Percentiles rank a stretch among this genome's conserved stretches.
These are phyloP conservation scores for Rhagonycha lutea DNA, from an alignment of 2,888 invertebrate genomes.

Conservation along the genomic window DNA sequence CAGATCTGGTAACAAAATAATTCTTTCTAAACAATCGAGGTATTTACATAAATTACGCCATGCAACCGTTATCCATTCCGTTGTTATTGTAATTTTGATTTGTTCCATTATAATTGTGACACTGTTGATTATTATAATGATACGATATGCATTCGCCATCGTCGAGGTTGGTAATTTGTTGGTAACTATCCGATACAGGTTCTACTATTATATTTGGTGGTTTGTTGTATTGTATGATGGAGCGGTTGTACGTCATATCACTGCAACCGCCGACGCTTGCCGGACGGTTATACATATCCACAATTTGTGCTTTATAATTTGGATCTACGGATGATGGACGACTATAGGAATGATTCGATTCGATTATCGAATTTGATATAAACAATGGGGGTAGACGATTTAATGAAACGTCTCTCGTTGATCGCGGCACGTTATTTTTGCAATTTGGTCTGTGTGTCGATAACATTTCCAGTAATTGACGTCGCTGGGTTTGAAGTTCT, in stretches of 20 bases:
- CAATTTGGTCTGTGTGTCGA: conserved; percentile 76
- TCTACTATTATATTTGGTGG: conserved; percentile 60
- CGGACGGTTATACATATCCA: conserved; percentile 44
- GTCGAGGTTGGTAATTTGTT: conserved; percentile 61
- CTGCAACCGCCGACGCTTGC: conserved; percentile 40
- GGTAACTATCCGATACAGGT: conserved; percentile 56
- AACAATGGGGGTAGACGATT: conserved; percentile 48
- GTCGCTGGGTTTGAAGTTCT: conserved; percentile 78
- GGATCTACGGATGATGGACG: conserved; percentile 46
- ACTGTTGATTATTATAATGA: conserved; percentile 56
- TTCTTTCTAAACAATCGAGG: conserved; percentile 20
- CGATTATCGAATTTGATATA: conserved; percentile 44
- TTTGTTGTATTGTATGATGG: conserved; percentile 41
- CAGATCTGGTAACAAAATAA: conserved; percentile 53
- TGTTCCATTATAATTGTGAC: conserved; percentile 60
- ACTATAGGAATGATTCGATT: conserved; percentile 47
- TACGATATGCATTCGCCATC: conserved; percentile 43
- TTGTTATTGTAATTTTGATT: conserved; percentile 61
- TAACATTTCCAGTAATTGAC: conserved; percentile 78
- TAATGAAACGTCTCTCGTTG: conserved; percentile 44
- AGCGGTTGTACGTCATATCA: conserved; percentile 35
- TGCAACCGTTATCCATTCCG: conserved; percentile 66
- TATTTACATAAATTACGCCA: conserved; percentile 56
- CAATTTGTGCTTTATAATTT: conserved; percentile 37
- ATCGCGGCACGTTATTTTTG: conserved; percentile 55